Base-by-base conservation (phyloP, 2,113 vertebrate species). In the Dasyurus viverrinus region DNA sequence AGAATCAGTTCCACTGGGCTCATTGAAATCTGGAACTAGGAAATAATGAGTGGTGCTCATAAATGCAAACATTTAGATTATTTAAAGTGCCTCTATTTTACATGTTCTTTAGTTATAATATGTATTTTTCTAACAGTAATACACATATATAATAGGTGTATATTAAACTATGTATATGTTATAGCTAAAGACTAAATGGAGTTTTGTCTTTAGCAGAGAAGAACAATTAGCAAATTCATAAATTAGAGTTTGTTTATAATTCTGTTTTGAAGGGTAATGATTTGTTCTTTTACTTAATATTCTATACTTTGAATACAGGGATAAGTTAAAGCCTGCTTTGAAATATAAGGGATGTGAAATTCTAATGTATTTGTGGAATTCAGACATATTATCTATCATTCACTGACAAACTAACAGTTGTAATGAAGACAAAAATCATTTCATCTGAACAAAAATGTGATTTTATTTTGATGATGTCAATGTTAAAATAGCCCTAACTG, bases 81-180 rank as follows among this genome's bases (percentile, higher is more conserved):
- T 98, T 98, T 84, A 94, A 98, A 98, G 42, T 98, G 89, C 97
- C 97, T 98, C 97, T 98, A 93, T 98, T 90, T 98, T 98, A 96
- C 97, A 98, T 90, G 96, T 96, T 36, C 95, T 96, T 98, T 98
- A 97, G 94, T 97, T 98, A 95, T 97, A 98, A 96, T 98, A 98
- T 96, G 91, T 98, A 96, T 98, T 98, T 97, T 98, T 98, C 97
- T 97, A 97, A 98, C 94, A 94, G 96, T 97, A 98, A 96, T 97
- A 97, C 97, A 96, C 91, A 53, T 98, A 97, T 97, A 96, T 96
- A 97, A 96, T 50, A 96, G 97, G 96, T 98, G 95, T 98, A 97
- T 97, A 97, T 98, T 97, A 97, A 97, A 93, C 96, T 98, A 97
- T 97, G 97, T 98, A 94, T 98, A 55, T 94, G 93, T 98, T 94